Conservation (phyloP, 2,888 invertebrate species). For the Erebia palarica region DNA sequence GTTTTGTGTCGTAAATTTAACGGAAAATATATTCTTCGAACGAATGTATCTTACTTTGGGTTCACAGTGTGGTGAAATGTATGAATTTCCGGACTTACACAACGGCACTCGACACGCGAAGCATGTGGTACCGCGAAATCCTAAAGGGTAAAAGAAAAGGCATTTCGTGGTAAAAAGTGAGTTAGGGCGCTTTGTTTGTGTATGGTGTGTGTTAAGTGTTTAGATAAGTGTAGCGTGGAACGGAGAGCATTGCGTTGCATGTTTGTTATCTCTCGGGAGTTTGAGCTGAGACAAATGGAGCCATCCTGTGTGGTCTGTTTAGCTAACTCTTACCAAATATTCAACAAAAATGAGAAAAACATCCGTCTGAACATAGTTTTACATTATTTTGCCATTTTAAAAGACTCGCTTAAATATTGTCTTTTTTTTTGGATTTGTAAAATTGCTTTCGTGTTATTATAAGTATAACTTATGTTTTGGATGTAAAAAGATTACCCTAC, state of each 20-base stretch:
- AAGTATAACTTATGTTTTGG: background rate
- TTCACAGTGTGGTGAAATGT: slow-evolving; percentile 70
- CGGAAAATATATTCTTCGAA: slow-evolving; percentile 63
- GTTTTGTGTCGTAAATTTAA: slow-evolving; percentile 54
- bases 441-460: background rate
- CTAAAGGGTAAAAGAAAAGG: slow-evolving; percentile 75
- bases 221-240: slow-evolving; percentile 80
- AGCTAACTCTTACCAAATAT: slow-evolving; percentile 68
- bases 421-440: background rate
- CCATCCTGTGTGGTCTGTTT: slow-evolving; percentile 80
- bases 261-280: slow-evolving; percentile 78
- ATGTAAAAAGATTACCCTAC: slow-evolving; percentile 4
- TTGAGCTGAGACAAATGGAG: slow-evolving; percentile 72
- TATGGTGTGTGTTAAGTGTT: slow-evolving; percentile 78
- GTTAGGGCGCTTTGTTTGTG: slow-evolving; percentile 78
- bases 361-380: slow-evolving; percentile 3
- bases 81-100: slow-evolving; percentile 73
- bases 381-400: background rate
- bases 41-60: slow-evolving; percentile 65
- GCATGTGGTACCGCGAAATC: slow-evolving; percentile 67
- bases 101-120: slow-evolving; percentile 73
- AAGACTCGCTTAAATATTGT: background rate
- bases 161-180: slow-evolving; percentile 77
- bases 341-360: slow-evolving; percentile 52
- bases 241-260: slow-evolving; percentile 55